Conservation (phyloP, 1,140 invertebrate genomes). For the Lasaia peninsularis region DNA sequence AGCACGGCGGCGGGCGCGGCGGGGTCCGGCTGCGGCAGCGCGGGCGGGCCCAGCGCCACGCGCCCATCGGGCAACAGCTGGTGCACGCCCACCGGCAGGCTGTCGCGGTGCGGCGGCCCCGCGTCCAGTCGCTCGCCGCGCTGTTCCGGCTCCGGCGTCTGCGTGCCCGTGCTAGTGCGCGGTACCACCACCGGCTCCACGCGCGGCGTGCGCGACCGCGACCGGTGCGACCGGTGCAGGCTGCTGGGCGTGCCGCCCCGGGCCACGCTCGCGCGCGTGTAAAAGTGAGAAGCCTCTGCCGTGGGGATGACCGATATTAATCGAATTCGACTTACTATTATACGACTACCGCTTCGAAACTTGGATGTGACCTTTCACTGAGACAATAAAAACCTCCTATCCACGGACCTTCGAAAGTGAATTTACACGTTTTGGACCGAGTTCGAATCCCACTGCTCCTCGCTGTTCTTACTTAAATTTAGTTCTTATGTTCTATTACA, state of each 20-base stretch:
- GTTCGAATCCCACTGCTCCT: no score
- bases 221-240: slow-evolving; percentile 46
- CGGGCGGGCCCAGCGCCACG: slow-evolving; percentile 54
- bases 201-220: slow-evolving; percentile 42
- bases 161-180: slow-evolving; percentile 34
- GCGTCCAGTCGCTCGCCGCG: slow-evolving; percentile 41
- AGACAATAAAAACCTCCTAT: not conserved
- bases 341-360: not conserved
- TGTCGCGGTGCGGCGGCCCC: slow-evolving; percentile 64
- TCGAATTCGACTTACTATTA: not conserved
- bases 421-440: no score
- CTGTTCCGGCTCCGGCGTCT: slow-evolving; percentile 26
- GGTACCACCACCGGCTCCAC: slow-evolving; percentile 28
- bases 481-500: no score
- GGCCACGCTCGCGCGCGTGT: slow-evolving; percentile 65
- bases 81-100: slow-evolving; percentile 68
- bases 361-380: not conserved
- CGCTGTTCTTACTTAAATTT: no score
- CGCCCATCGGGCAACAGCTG: slow-evolving; percentile 58
- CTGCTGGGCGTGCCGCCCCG: slow-evolving; percentile 57
- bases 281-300: slow-evolving; percentile 69
- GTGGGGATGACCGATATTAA: slow-evolving; percentile 18
- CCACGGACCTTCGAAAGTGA: no score
- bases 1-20: slow-evolving; percentile 52
- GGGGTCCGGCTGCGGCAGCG: slow-evolving; percentile 38